Conservation (phyloP, 2,888 invertebrate genomes). For the Phaedon cochleariae region DNA sequence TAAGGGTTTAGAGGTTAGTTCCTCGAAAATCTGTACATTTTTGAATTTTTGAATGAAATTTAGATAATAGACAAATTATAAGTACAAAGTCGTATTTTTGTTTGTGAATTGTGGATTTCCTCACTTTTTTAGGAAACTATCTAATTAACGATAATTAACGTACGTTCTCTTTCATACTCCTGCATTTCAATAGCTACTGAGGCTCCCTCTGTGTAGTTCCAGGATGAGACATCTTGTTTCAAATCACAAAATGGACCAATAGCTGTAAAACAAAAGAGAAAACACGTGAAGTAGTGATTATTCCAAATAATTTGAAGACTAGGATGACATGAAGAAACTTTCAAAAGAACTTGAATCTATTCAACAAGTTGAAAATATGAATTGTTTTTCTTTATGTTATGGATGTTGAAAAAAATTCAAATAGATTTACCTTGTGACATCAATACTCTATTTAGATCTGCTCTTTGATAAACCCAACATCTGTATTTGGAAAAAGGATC, state of each 20-base stretch:
- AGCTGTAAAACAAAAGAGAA: slow-evolving; percentile 69
- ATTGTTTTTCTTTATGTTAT: too few relatives aligned
- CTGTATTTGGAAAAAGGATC: slow-evolving; percentile 95
- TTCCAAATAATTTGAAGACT: too few relatives aligned
- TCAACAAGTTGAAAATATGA: too few relatives aligned
- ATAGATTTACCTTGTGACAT: slow-evolving; percentile 70
- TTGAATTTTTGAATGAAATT: too few relatives aligned
- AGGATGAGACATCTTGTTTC: slow-evolving; percentile 89
- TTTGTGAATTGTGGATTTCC: too few relatives aligned
- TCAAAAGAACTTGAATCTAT: too few relatives aligned
- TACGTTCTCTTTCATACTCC: slow-evolving; percentile 91
- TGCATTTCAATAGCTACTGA: slow-evolving; percentile 90
- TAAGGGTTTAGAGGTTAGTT: too few relatives aligned
- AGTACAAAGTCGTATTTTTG: too few relatives aligned
- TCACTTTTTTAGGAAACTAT: background rate
- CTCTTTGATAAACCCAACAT: slow-evolving; percentile 97
- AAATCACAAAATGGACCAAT: slow-evolving; percentile 92
- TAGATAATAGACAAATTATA: too few relatives aligned
- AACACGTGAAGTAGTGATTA: too few relatives aligned
- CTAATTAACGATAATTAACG: slow-evolving; percentile 52
- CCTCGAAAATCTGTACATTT: too few relatives aligned
- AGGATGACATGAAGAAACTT: too few relatives aligned
- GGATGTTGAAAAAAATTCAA: background rate
- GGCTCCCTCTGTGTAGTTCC: slow-evolving; percentile 90
- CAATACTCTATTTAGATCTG: slow-evolving; percentile 87